Conservation (phyloP, 1,140 invertebrate species). For the Octopus sinensis region DNA sequence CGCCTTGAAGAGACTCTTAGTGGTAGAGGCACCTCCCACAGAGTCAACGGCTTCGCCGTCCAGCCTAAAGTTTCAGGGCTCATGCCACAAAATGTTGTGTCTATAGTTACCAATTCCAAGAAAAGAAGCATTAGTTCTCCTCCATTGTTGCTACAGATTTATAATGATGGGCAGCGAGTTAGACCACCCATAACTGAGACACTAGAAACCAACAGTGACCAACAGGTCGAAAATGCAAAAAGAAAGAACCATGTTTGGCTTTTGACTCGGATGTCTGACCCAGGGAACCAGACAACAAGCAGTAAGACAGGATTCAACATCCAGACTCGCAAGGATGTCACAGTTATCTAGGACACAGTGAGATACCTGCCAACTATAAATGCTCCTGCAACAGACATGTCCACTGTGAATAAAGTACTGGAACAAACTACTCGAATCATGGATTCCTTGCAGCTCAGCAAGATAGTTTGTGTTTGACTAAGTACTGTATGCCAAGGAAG, state of each 20-base stretch:
- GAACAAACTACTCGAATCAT: neutral
- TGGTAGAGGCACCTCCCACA: conserved; percentile 36
- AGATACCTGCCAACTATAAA: conserved; percentile 20
- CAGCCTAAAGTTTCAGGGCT: conserved; percentile 10
- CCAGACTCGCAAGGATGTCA: neutral
- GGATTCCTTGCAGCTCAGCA: too few relatives aligned
- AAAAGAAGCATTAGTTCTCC: neutral
- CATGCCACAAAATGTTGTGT: neutral
- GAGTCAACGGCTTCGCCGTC: conserved; percentile 36
- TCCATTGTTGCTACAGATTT: too few relatives aligned
- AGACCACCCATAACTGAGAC: neutral
- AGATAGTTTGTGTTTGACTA: too few relatives aligned
- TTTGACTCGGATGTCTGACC: neutral
- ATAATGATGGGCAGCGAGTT: neutral
- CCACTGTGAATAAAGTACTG: neutral
- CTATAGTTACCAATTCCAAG: neutral
- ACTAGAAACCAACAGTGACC: neutral
- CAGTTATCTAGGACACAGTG: neutral
- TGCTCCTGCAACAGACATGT: conserved; percentile 2
- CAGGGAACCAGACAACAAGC: neutral
- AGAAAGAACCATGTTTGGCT: neutral
- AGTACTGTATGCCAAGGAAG: neutral
- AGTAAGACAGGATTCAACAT: conserved; percentile 18
- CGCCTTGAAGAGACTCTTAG: conserved; percentile 32
- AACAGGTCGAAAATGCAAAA: neutral